phyloP scores from a whole-genome alignment of 2,113 vertebrate species.

The Channa maculata region DNA sequence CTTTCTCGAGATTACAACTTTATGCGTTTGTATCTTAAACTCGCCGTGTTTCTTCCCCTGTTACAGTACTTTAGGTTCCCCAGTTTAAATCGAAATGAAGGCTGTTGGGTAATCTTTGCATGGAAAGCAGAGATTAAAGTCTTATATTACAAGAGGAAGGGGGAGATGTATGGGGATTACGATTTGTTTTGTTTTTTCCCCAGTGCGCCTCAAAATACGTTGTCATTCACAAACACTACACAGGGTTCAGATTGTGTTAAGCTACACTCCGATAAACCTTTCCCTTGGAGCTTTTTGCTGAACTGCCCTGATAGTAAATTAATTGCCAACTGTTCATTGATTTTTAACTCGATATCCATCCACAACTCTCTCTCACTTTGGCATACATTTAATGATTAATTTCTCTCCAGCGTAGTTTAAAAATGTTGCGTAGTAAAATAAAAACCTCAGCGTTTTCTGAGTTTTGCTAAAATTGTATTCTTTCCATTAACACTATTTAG shows the following conservation, averaged over 20 bases:
- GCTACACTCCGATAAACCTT: neutral
- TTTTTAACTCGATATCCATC: conserved; percentile 47
- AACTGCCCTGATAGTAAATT: conserved; percentile 27
- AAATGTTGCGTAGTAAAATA: neutral
- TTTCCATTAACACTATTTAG: no score
- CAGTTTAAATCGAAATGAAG: conserved; percentile 2
- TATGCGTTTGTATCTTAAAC: conserved; percentile 30
- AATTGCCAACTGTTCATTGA: conserved; percentile 49
- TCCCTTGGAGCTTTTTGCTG: neutral
- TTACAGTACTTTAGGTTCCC: neutral
- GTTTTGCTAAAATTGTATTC: no score
- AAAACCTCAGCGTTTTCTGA: neutral
- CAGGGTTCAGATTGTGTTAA: neutral
- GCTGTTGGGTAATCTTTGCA: conserved; percentile 65
- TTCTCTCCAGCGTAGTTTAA: conserved; percentile 12
- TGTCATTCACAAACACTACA: conserved; percentile 19
- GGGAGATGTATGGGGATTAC: conserved; percentile 57
- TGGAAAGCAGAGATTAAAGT: conserved; percentile 66
- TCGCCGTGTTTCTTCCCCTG: no score
- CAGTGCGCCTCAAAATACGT: conserved; percentile 17
- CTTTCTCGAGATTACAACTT: conserved; percentile 21
- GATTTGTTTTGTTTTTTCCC: conserved; percentile 16
- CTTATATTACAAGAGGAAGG: conserved; percentile 65
- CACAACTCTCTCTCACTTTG: conserved; percentile 13
- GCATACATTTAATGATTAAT: conserved; percentile 48